Conservation (phyloP, 2,113 vertebrate genomes). For the Lasiurus cinereus region DNA sequence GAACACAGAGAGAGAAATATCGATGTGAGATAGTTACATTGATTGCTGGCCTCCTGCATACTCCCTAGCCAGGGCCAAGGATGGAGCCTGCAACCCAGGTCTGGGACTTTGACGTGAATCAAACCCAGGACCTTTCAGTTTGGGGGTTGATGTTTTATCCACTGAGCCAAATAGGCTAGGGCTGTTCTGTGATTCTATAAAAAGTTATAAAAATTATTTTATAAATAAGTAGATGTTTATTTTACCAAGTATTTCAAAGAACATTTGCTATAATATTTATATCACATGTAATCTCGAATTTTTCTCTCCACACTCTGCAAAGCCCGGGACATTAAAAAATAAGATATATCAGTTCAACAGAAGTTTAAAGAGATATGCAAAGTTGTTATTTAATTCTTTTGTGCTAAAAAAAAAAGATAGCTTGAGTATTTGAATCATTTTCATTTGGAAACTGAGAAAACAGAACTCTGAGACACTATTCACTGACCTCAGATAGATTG, state of each 20-base stretch:
- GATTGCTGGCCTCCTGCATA: too few relatives aligned
- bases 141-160: too few relatives aligned
- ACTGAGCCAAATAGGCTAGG: too few relatives aligned
- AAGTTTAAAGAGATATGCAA: neutral
- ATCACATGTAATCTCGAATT: neutral
- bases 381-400: neutral
- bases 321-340: neutral
- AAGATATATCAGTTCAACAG: neutral
- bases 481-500: neutral
- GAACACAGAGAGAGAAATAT: too few relatives aligned
- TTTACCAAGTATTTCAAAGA: neutral
- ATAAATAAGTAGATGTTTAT: neutral
- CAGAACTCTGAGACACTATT: neutral
- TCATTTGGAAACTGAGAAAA: conserved; percentile 30
- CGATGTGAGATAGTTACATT: too few relatives aligned
- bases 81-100: too few relatives aligned
- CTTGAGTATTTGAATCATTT: neutral
- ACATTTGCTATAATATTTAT: neutral
- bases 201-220: conserved; percentile 31
- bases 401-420: neutral
- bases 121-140: too few relatives aligned
- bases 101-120: too few relatives aligned
- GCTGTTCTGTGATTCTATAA: neutral
- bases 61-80: too few relatives aligned
- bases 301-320: neutral